These are phyloP conservation scores for Phoxinus phoxinus DNA, from an alignment of 2,113 vertebrate genomes.

Conservation along the genomic window DNA sequence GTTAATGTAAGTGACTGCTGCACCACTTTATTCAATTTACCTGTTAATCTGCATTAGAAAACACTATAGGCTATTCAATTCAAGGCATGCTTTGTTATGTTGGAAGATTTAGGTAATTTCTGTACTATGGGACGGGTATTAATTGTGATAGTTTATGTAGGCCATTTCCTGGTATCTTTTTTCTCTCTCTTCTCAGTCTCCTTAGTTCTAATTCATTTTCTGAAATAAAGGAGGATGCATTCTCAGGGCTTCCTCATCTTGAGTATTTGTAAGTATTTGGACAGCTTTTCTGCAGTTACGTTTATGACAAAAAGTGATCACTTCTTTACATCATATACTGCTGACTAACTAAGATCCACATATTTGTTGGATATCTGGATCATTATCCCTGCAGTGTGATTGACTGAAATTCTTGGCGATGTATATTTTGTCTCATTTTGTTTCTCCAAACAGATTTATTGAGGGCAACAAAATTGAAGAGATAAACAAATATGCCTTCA, in stretches of 20 bases:
- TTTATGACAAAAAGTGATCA: background rate
- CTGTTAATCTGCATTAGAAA: constrained; percentile 8
- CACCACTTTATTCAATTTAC: background rate
- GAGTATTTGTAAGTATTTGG: constrained; percentile 93
- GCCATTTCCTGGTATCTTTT: background rate
- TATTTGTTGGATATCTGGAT: background rate
- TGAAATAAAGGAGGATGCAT: constrained; percentile 91
- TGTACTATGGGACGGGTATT: no score
- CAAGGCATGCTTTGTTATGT: background rate
- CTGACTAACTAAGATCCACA: background rate
- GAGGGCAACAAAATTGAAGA: constrained; percentile 96
- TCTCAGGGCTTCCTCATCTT: constrained; percentile 92
- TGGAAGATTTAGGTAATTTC: background rate
- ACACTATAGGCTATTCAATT: background rate
- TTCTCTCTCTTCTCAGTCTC: constrained; percentile 75
- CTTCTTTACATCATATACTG: background rate
- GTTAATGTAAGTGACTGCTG: constrained; percentile 85
- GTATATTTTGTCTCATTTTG: background rate
- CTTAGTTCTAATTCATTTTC: constrained; percentile 95
- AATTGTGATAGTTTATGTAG: background rate
- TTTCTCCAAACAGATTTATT: constrained; percentile 84
- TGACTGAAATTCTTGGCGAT: background rate
- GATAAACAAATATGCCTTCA: constrained; percentile 89
- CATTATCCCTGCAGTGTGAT: background rate
- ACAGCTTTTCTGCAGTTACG: background rate